A percentile compares a stretch with the other conserved stretches of the same genome.
phyloP scores from a whole-genome alignment of 1,140 invertebrate species.

The Trichonephila clavata region DNA sequence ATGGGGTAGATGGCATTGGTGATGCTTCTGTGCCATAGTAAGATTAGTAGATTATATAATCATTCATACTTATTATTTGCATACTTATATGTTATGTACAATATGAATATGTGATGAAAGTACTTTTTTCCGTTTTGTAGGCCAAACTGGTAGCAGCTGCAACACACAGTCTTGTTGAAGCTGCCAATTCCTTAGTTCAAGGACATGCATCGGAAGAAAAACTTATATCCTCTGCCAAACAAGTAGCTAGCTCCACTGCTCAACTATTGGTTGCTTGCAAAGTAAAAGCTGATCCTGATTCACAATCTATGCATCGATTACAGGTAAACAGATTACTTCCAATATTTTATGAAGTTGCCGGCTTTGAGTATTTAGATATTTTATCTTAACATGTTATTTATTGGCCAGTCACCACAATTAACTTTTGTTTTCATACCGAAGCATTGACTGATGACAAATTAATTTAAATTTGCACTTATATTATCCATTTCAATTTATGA shows the following conservation, averaged over 20 bases:
- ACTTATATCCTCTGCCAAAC: slow-evolving; percentile 97
- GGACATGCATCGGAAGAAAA: slow-evolving; percentile 97
- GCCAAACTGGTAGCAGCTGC: slow-evolving; percentile 97
- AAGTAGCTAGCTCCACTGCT: slow-evolving; percentile 97
- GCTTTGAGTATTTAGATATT: neutral
- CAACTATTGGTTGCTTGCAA: slow-evolving; percentile 98
- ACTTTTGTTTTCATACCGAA: no score
- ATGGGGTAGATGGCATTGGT: no score
- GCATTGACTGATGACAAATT: no score
- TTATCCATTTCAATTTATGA: no score
- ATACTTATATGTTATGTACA: no score
- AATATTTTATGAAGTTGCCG: neutral
- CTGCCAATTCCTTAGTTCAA: slow-evolving; percentile 97
- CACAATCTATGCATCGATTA: slow-evolving; percentile 94
- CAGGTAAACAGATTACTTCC: slow-evolving; percentile 83
- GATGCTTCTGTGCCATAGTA: no score
- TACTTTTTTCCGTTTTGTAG: slow-evolving; percentile 1
- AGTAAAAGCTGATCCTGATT: slow-evolving; percentile 97
- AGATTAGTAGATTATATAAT: no score
- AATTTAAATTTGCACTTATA: no score
- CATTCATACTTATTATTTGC: no score
- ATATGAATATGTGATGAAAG: no score
- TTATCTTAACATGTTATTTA: neutral
- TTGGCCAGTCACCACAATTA: neutral
- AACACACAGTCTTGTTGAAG: slow-evolving; percentile 97